Evolutionary conservation across 1,140 invertebrate species (phyloP), one percentile per base, ranked within the genome.

Genomic region (Akabosia matsudoensis): DNA sequence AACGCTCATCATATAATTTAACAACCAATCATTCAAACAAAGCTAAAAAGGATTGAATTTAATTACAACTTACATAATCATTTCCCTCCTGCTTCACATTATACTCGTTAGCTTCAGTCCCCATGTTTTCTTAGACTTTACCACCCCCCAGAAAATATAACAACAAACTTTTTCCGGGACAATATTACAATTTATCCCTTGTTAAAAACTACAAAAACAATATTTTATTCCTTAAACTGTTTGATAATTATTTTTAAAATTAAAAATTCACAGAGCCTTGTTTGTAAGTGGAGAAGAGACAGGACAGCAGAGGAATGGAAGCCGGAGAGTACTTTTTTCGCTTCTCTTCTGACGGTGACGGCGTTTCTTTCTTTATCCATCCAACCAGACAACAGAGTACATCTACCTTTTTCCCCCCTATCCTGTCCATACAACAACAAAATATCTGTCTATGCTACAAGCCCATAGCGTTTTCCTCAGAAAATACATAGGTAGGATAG

Each of bases 11-110:
- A 72, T 72, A 37, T 34, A 7, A 3, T 30, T 18, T 72, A 10
- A 45, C 2, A 3, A 45, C 37, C 16, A 45, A 34, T 16, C 45
- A 72, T 26, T 72, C 45, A 72, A 7, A 26, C n/a, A 72, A 37
- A 13, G 10, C 2, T 45, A 72, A 1, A 1, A 45, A 74, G 22
- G 7, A 61, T 24, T 61, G 22, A 61, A 14, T 67, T 30, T 28
- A 4, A 67, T 30, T 67, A n/a, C 4, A 31, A 77, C 31, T 37
- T 37, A 45, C 26, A 18, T 71, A 76, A 28, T 79, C 74, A 31
- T 75, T 74, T 31, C 70, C 51, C 51, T 75, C 77, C 74, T 78
- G 70, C 34, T 78, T 78, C 34, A 34, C 70, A 13, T 37, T 75
- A 70, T 78, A 72, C 45, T 78, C 70, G 33, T 78, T 70, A 31